phyloP scores from a whole-genome alignment of 1,140 invertebrate genomes.

The Diploscapter pachys region DNA sequence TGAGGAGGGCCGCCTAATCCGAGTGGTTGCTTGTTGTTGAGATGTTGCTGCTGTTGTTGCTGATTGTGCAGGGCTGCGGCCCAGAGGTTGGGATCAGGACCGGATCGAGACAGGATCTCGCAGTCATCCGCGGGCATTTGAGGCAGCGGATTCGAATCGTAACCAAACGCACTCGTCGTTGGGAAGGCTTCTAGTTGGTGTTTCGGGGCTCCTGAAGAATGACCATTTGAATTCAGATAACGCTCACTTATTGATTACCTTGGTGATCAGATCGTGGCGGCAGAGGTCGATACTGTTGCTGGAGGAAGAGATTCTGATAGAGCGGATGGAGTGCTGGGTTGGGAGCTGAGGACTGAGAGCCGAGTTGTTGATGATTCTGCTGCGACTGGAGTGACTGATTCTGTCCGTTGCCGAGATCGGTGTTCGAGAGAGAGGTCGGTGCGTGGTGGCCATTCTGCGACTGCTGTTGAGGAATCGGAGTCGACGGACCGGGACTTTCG shows the following conservation, averaged over 20 bases:
- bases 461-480: conserved; percentile 17
- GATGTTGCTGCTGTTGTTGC: conserved; percentile 10
- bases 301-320: conserved; percentile 17
- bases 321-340: conserved; percentile 8
- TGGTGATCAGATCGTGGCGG: conserved; percentile 4
- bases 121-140: no score
- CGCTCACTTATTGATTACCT: no score
- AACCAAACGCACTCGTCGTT: no score
- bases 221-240: no score
- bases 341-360: neutral
- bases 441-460: conserved; percentile 1
- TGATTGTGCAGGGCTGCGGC: conserved; percentile 24
- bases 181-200: no score
- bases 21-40: conserved; percentile 16
- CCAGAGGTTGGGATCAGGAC: conserved; percentile 27
- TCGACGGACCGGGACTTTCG: conserved; percentile 45
- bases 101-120: neutral
- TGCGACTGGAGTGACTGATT: neutral
- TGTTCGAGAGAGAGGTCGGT: conserved; percentile 1
- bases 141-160: no score
- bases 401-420: conserved; percentile 12
- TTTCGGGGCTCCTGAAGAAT: no score
- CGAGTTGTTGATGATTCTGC: conserved; percentile 3
- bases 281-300: conserved; percentile 11
- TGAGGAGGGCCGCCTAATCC: conserved; percentile 13